These are phyloP conservation scores for Apotomis capreana DNA, from an alignment of 2,888 invertebrate species.

Conservation along the genomic window DNA sequence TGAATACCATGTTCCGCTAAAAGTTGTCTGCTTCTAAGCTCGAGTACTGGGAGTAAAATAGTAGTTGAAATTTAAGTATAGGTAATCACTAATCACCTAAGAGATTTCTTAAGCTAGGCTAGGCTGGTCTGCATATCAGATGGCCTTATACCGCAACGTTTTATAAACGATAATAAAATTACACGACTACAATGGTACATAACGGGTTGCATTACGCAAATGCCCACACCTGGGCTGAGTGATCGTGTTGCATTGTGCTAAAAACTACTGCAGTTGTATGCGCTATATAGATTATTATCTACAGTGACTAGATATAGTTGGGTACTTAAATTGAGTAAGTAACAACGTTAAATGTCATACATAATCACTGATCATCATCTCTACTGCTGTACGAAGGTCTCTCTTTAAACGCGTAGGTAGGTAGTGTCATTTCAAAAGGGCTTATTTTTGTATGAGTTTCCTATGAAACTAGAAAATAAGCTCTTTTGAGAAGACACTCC, in stretches of 20 bases:
- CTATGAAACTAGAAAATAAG: too few species aligned
- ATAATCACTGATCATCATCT: too few species aligned
- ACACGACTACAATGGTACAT: slow-evolving; percentile 25
- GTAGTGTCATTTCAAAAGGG: too few species aligned
- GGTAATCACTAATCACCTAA: not conserved
- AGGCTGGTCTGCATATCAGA: not conserved
- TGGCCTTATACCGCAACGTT: not conserved
- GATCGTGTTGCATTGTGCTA: slow-evolving; percentile 26
- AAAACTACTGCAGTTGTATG: slow-evolving; percentile 22
- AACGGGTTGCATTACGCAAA: slow-evolving; percentile 21
- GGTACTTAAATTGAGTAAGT: not conserved
- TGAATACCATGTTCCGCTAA: too few species aligned
- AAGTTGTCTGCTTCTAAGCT: too few species aligned
- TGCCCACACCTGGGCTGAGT: not conserved
- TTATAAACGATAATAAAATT: slow-evolving; percentile 23
- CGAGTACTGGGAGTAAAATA: too few species aligned
- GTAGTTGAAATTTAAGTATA: not conserved
- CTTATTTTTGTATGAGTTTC: too few species aligned
- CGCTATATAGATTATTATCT: slow-evolving; percentile 18
- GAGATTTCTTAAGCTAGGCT: not conserved
- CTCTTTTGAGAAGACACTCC: too few species aligned
- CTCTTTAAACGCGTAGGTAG: too few species aligned
- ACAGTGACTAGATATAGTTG: slow-evolving; percentile 1
- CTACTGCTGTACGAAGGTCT: too few species aligned
- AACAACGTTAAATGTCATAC: too few species aligned